Conservation (phyloP, 2,888 invertebrate species). For the Leptinotarsa tumamoca region DNA sequence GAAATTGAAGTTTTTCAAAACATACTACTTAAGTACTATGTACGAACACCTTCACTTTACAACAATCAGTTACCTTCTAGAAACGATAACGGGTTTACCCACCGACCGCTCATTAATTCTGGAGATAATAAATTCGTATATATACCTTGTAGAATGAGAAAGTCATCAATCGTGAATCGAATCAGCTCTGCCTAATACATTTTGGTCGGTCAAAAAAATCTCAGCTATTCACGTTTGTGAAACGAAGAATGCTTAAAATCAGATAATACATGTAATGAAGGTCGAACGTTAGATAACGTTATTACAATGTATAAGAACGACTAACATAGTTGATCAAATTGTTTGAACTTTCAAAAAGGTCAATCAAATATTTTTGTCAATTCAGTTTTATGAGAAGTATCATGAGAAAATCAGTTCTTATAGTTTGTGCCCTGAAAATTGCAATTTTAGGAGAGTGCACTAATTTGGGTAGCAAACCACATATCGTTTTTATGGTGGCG, state of each 20-base stretch:
- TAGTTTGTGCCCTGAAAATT: neutral
- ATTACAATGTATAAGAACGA: neutral
- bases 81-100: no score
- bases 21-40: no score
- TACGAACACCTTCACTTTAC: no score
- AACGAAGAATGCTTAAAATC: neutral
- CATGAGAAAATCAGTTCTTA: conserved; percentile 14
- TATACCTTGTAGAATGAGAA: no score
- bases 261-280: neutral
- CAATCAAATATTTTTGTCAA: neutral
- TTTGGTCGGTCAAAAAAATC: no score
- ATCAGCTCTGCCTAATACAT: no score
- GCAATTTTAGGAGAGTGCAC: neutral
- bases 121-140: no score
- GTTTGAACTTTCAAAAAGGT: neutral
- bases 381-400: neutral
- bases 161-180: no score
- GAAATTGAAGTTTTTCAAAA: no score
- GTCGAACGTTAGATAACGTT: neutral
- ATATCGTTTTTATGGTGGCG: conserved; percentile 30
- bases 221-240: neutral
- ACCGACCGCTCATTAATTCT: no score
- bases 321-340: neutral
- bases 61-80: no score
- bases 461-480: conserved; percentile 11